Evolutionary conservation across 2,113 vertebrate species (phyloP).

Genomic region (Tursiops truncatus): DNA sequence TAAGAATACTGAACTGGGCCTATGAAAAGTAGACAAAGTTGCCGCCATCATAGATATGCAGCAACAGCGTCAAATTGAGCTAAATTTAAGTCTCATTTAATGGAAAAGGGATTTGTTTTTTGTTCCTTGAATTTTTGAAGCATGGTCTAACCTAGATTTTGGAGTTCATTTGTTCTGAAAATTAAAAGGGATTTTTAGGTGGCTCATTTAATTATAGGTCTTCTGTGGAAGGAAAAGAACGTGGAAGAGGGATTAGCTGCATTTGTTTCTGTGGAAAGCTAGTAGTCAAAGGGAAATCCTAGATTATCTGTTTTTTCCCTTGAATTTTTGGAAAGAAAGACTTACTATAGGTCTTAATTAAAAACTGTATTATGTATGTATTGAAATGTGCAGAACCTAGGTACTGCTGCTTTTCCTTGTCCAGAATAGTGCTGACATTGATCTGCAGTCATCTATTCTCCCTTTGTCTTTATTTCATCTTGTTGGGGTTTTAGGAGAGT

Average conservation of each 20-base stretch:
- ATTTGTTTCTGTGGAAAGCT: neutral
- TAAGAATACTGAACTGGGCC: conserved; percentile 18
- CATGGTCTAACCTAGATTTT: conserved; percentile 38
- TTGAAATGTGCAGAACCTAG: conserved; percentile 13
- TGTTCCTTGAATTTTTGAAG: neutral
- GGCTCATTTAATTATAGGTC: conserved; percentile 39
- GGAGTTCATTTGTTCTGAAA: conserved; percentile 39
- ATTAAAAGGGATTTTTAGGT: conserved; percentile 51
- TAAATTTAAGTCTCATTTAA: conserved; percentile 35
- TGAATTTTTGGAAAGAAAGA: conserved; percentile 38
- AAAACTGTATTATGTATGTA: neutral
- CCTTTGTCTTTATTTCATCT: conserved; percentile 34
- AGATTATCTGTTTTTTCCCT: conserved; percentile 19
- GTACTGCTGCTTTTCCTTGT: conserved; percentile 7
- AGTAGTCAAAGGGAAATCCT: conserved; percentile 10
- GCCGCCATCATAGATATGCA: neutral
- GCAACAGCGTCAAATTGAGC: neutral
- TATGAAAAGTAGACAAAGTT: conserved; percentile 27
- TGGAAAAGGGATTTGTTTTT: neutral
- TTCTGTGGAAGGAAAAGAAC: conserved; percentile 27
- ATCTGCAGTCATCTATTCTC: neutral
- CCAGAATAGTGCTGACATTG: neutral
- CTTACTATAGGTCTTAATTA: conserved; percentile 3
- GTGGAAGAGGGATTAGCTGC: neutral
- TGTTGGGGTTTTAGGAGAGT: neutral